phyloP scores from a whole-genome alignment of 2,888 invertebrate genomes.

The Synanthedon formicaeformis region DNA sequence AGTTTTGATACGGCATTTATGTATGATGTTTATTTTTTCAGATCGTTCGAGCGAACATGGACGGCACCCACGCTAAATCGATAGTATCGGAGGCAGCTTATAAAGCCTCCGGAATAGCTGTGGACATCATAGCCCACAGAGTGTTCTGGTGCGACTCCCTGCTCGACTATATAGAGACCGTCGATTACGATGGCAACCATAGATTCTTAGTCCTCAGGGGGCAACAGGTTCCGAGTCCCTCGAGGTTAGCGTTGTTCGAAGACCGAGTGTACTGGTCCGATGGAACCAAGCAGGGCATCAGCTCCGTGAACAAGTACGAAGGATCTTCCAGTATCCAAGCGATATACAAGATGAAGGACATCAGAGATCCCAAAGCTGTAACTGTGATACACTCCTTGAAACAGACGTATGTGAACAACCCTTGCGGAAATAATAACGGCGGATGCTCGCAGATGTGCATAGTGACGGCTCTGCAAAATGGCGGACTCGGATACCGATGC shows the following conservation, averaged over 20 bases:
- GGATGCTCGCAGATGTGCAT: slow-evolving; percentile 96
- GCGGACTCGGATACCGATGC: slow-evolving; percentile 87
- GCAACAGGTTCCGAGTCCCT: slow-evolving; percentile 87
- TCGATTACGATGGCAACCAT: slow-evolving; percentile 90
- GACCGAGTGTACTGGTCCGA: slow-evolving; percentile 93
- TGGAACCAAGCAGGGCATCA: slow-evolving; percentile 88
- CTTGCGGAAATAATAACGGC: slow-evolving; percentile 89
- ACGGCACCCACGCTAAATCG: slow-evolving; percentile 85
- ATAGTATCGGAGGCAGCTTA: slow-evolving; percentile 94
- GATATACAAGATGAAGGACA: slow-evolving; percentile 83
- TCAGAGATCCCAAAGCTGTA: slow-evolving; percentile 85
- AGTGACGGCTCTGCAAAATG: slow-evolving; percentile 80
- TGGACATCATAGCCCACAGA: slow-evolving; percentile 89
- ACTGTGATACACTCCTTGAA: slow-evolving; percentile 84
- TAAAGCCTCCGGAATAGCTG: slow-evolving; percentile 91
- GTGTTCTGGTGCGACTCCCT: slow-evolving; percentile 98
- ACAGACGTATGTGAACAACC: slow-evolving; percentile 82
- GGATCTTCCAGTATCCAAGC: slow-evolving; percentile 83
- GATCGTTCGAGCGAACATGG: slow-evolving; percentile 91
- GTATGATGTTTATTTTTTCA: slow-evolving; percentile 13
- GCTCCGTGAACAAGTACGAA: slow-evolving; percentile 88
- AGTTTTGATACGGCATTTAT: neutral
- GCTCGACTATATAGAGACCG: slow-evolving; percentile 94
- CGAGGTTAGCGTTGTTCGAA: slow-evolving; percentile 85
- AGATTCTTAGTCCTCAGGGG: slow-evolving; percentile 85